Conservation (phyloP, 1,140 invertebrate genomes). For the Apocrypta bakeri region DNA sequence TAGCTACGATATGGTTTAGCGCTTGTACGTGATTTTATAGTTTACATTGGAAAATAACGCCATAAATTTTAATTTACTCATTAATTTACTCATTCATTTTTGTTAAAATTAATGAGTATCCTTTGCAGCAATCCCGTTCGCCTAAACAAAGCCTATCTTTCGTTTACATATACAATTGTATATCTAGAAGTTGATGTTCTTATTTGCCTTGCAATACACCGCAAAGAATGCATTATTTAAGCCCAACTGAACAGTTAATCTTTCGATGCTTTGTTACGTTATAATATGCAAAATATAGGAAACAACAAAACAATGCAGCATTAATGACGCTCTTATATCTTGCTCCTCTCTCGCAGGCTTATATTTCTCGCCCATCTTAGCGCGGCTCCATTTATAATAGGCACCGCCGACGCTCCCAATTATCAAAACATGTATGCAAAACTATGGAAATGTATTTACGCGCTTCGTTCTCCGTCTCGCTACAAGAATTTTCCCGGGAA, state of each 20-base stretch:
- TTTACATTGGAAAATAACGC: too few species aligned
- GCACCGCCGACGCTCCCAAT: slow-evolving; percentile 57
- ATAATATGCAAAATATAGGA: slow-evolving; percentile 43
- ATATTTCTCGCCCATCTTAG: slow-evolving; percentile 35
- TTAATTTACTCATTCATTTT: too few species aligned
- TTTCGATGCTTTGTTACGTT: slow-evolving; percentile 32
- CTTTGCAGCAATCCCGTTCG: too few species aligned
- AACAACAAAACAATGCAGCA: slow-evolving; percentile 44
- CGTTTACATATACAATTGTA: too few species aligned
- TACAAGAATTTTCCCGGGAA: slow-evolving; percentile 59
- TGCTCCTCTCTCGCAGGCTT: slow-evolving; percentile 17
- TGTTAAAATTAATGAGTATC: too few species aligned
- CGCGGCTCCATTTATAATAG: slow-evolving; percentile 45
- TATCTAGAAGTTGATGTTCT: neutral
- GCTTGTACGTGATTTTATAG: too few species aligned
- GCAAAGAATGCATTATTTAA: slow-evolving; percentile 12
- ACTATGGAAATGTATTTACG: slow-evolving; percentile 71
- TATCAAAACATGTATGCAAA: slow-evolving; percentile 74
- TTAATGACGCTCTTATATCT: slow-evolving; percentile 48
- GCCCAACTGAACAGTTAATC: slow-evolving; percentile 24
- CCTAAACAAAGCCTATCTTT: too few species aligned
- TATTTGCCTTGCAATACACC: neutral
- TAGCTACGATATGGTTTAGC: too few species aligned
- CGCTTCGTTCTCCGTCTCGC: slow-evolving; percentile 57
- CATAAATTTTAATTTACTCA: too few species aligned